Evolutionary conservation across 2,888 invertebrate genomes (phyloP).

Genomic region (Clivina fossor): DNA sequence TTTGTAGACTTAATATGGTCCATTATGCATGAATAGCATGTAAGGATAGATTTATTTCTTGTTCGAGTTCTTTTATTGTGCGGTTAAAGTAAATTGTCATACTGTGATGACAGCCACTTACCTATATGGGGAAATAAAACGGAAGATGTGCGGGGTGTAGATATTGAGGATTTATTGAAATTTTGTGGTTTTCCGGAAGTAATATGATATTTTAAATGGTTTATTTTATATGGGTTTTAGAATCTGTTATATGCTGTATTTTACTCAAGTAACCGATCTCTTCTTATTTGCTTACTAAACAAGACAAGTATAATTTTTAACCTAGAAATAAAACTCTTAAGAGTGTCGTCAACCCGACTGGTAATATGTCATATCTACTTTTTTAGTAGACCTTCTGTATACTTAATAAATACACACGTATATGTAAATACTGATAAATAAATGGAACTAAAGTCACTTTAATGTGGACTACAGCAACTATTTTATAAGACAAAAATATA

Average conservation of each 20-base stretch:
- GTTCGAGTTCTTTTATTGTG: conserved; percentile 48
- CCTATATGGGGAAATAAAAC: conserved; percentile 47
- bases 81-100: conserved; percentile 41
- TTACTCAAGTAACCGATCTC: not conserved
- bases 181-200: conserved; percentile 25
- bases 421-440: too few relatives aligned
- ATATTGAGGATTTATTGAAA: not conserved
- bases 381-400: too few relatives aligned
- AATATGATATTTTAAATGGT: conserved; percentile 31
- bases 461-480: too few relatives aligned
- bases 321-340: too few relatives aligned
- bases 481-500: too few relatives aligned
- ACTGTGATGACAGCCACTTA: conserved; percentile 50
- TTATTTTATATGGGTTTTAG: conserved; percentile 2
- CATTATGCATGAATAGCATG: conserved; percentile 48
- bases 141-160: conserved; percentile 32
- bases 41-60: conserved; percentile 44
- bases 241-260: conserved; percentile 8
- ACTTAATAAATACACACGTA: too few relatives aligned
- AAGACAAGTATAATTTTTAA: too few relatives aligned
- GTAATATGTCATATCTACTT: too few relatives aligned
- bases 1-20: conserved; percentile 46
- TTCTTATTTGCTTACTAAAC: too few relatives aligned
- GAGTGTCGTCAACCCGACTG: too few relatives aligned
- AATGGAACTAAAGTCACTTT: too few relatives aligned